These are phyloP conservation scores for Carassius gibelio DNA, from an alignment of 2,113 vertebrate species.

Conservation along the genomic window DNA sequence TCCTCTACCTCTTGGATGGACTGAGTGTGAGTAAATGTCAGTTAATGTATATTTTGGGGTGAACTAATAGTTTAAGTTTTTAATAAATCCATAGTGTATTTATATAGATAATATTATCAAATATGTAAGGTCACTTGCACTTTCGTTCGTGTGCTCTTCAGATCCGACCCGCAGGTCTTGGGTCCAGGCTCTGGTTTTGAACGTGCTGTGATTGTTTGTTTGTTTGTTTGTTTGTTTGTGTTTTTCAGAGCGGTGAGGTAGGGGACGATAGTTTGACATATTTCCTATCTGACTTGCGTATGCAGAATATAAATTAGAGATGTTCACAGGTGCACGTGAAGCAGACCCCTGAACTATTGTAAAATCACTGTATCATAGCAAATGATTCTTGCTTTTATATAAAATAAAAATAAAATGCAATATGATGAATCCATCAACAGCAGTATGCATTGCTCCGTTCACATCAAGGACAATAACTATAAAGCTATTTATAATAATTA, in stretches of 20 bases:
- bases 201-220: conserved; percentile 8
- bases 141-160: background rate
- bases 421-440: background rate
- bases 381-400: background rate
- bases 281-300: background rate
- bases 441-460: background rate
- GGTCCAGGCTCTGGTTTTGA: background rate
- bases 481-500: background rate
- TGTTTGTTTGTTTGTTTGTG: conserved; percentile 26
- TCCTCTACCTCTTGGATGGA: too few relatives aligned
- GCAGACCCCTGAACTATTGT: background rate
- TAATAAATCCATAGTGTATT: background rate
- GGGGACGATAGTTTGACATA: conserved; percentile 10
- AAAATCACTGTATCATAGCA: background rate
- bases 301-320: background rate
- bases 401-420: background rate
- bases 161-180: background rate
- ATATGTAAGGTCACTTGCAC: background rate
- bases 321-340: background rate
- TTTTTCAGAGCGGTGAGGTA: conserved; percentile 53
- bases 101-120: background rate
- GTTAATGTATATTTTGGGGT: too few relatives aligned
- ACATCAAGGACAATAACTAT: background rate
- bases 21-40: too few relatives aligned
- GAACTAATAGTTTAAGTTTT: background rate